These are phyloP conservation scores for Vombatus ursinus DNA, from an alignment of 2,113 vertebrate species.

Conservation along the genomic window DNA sequence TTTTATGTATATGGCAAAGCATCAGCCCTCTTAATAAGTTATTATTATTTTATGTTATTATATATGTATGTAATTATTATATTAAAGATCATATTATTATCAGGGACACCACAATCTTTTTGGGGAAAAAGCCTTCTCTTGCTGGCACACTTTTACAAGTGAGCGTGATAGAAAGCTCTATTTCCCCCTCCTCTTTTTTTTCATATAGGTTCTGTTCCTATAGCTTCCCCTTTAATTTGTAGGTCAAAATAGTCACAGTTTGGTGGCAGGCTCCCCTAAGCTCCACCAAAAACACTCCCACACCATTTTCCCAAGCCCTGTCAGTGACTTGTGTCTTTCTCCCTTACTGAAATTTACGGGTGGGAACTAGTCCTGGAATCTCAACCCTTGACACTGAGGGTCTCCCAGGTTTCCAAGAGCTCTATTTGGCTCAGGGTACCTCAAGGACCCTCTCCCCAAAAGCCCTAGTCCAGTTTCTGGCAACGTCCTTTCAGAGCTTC, in stretches of 20 bases:
- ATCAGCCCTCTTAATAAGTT: conserved; percentile 10
- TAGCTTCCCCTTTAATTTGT: background rate
- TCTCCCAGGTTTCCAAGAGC: background rate
- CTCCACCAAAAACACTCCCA: background rate
- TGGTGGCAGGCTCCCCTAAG: background rate
- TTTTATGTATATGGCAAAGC: background rate
- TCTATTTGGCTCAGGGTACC: accelerated
- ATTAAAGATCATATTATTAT: background rate
- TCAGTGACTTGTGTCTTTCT: background rate
- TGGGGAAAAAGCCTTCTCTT: background rate
- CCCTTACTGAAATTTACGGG: background rate
- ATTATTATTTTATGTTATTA: background rate
- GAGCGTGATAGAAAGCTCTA: background rate
- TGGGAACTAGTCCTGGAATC: background rate
- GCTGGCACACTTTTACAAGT: background rate
- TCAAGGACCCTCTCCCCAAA: background rate
- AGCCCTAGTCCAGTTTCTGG: background rate
- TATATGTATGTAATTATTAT: background rate
- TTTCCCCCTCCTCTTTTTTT: background rate
- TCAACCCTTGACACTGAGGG: background rate
- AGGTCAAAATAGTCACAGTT: background rate
- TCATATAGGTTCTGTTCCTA: background rate
- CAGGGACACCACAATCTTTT: background rate
- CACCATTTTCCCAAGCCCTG: no score
- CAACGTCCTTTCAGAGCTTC: background rate